Evolutionary conservation across 2,797 vertebrate genomes (phyloP), one percentile per base, ranked within the genome.

Genomic region (Anomalospiza imberbis): DNA sequence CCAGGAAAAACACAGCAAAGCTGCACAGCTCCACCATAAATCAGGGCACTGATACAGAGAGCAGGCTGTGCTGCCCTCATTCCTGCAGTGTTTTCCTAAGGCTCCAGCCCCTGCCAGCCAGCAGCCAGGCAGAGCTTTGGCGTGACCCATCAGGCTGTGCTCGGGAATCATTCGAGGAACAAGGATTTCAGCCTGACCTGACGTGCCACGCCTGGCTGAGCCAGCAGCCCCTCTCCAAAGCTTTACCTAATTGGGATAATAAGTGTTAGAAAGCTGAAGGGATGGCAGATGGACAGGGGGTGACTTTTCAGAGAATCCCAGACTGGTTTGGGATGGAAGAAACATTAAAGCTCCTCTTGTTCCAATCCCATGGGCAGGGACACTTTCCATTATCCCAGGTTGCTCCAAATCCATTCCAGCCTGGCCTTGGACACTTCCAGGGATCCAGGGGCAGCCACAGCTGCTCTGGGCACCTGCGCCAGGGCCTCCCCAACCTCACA

Each of bases 231-330:
- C 84, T 79, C 80, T 85, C 40, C 72, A 71, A 42, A 82, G 68
- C 65, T 94, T 91, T 11, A 13, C 36, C 26, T 72, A 92, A 89
- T 36, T 70, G 82, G 85, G 89, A 85, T 92, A 93, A 95, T 12
- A 53, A 67, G 70, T 75, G 73, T 58, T 66, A 62, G 73, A 90
- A 89, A 85, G 87, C 89, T 70, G 62, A 29, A 51, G 44, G 6
- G 55, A 76, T 14, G 61, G 78, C 74, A 85, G 73, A 15, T 31
- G 22, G 8, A 53, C 20, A 8, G 21, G 17, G 20, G 6, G 17
- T 2, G 19, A 15, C 12, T 82, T 51, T 14, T 45, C 38, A n/a
- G 3, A 31, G 47, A 72, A 84, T 66, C 18, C 22, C 60, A 66
- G 9, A n/a, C 66, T 65, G 51, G 38, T 65, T 12, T 72, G 66